phyloP scores from a whole-genome alignment of 2,888 invertebrate genomes.

The Timema podura region DNA sequence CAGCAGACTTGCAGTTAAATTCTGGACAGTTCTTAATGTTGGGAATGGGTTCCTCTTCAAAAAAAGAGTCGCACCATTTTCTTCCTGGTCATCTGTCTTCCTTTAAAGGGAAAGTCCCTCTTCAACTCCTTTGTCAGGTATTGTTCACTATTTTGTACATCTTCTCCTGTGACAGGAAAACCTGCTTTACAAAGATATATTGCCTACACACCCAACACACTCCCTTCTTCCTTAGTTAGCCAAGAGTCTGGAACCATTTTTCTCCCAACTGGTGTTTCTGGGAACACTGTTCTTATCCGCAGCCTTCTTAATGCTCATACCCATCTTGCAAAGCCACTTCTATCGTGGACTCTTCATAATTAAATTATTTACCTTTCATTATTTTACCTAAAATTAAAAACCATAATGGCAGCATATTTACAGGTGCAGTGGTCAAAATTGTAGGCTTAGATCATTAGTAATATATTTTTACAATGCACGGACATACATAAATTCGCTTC shows the following conservation, averaged over 20 bases:
- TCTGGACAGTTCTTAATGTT: conserved; percentile 36
- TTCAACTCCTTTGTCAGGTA: conserved; percentile 7
- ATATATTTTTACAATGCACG: too few species aligned
- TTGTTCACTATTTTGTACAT: conserved; percentile 8
- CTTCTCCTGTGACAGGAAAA: conserved; percentile 12
- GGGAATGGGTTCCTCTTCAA: conserved; percentile 39
- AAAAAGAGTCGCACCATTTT: conserved; percentile 41
- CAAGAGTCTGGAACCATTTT: conserved; percentile 9
- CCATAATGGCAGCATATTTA: neutral
- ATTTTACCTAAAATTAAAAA: neutral
- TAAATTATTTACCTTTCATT: neutral
- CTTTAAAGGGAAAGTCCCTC: conserved; percentile 22
- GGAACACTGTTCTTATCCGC: conserved; percentile 1
- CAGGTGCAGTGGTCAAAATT: too few species aligned
- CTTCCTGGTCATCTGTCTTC: conserved; percentile 33
- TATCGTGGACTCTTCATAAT: conserved; percentile 4
- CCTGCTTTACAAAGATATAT: neutral
- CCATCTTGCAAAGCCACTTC: neutral
- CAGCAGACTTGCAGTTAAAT: conserved; percentile 35
- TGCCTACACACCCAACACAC: neutral
- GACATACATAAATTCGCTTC: too few species aligned
- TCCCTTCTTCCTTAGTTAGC: neutral
- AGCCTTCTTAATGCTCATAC: neutral
- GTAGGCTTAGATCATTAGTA: too few species aligned
- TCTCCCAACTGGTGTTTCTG: neutral